Evolutionary conservation across 53 echinoderm and acorn worm species (phyloP).

Genomic region (Henricia sp.): DNA sequence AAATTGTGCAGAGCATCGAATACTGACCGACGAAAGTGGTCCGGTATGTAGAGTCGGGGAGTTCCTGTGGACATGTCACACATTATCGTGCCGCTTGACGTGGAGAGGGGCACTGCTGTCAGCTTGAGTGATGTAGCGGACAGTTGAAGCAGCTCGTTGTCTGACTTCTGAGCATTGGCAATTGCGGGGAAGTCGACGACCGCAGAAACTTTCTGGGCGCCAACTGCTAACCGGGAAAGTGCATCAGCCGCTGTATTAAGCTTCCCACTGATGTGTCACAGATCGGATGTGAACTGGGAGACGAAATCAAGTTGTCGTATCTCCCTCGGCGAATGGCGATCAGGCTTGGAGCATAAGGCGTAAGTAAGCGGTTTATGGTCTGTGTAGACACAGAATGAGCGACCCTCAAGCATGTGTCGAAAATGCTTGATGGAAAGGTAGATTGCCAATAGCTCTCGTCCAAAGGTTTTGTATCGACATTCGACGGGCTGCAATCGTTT

Average conservation of each 20-base stretch:
- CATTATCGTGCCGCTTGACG: not conserved
- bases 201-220: not conserved
- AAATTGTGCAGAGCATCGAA: conserved; percentile 52
- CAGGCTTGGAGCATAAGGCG: conserved; percentile 1
- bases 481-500: conserved; percentile 49
- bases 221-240: not conserved
- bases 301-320: conserved; percentile 45
- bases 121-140: not conserved
- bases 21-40: conserved; percentile 26
- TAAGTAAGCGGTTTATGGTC: conserved; percentile 58
- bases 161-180: not conserved
- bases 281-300: conserved; percentile 28
- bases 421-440: conserved; percentile 56
- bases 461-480: conserved; percentile 52
- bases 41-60: conserved; percentile 51
- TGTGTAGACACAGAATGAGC: conserved; percentile 26
- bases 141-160: not conserved
- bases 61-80: conserved; percentile 55
- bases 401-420: conserved; percentile 50
- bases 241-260: not conserved
- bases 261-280: not conserved
- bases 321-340: conserved; percentile 49
- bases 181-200: not conserved
- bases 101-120: not conserved
- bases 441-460: conserved; percentile 43